Evolutionary conservation across 2,113 vertebrate species (phyloP), one percentile per base, ranked within the genome.

Genomic region (Pantherophis guttatus): DNA sequence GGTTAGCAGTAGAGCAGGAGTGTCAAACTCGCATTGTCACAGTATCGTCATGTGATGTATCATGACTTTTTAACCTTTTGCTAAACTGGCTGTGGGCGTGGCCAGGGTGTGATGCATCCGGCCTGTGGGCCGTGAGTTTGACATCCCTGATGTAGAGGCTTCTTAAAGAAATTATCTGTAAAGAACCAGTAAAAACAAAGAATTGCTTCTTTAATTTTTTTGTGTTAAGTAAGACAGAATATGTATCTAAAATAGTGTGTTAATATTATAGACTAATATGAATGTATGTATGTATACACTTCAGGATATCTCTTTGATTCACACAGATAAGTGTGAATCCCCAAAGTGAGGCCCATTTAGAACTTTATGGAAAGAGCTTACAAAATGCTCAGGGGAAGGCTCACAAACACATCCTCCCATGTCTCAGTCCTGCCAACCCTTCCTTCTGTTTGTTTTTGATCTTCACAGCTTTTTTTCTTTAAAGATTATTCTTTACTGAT

Each of bases 161-260:
- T 91, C 91, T 96, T 96, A 96, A 95, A 95, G 93, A 91, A 95
- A 57, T 93, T 55, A 81, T 58, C 94, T 21, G 52, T 33, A 90
- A 94, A 93, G 95, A 93, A 44, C 12, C 50, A 92, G 89, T 85
- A 93, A 57, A 85, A 91, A 86, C 44, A 50, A 89, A 19, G 12
- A 91, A 5, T 26, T 57, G 52, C 59, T 93, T 88, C 33, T 85
- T 0, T 39, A 5, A 91, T 90, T 90, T 85, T 33, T 87, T 93
- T 26, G 92, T 92, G 21, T 89, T 48, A 5, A 94, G 91, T 93
- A 70, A 89, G 93, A 89, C 88, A 95, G 94, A 86, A 89, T 87
- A 48, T 48, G 17, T 52, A 85, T 50, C 0, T 65, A 88, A 93
- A 3, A 3, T 23, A 0, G 33, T 58, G 88, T 54, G 12, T 12